Base-by-base conservation (phyloP, 2,888 invertebrate species). In the Macaria notata region DNA sequence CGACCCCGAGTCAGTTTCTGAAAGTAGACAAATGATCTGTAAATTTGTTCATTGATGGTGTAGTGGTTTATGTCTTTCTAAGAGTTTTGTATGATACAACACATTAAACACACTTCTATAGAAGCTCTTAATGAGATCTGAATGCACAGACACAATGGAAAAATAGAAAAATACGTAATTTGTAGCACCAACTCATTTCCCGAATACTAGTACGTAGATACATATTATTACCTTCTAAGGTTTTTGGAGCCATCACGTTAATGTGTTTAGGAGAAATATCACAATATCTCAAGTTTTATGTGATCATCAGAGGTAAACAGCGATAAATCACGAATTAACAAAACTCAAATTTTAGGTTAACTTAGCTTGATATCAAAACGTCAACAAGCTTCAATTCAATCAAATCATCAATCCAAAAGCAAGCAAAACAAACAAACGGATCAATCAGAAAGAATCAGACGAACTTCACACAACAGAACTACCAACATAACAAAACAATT, bases 1-100 rank as follows among this genome's bases (percentile, higher is more conserved):
- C 0, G 91, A 88, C 0, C 91, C 91, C 0, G 91, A 90, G 59
- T 92, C 92, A 39, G 88, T 84, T 48, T 86, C 88, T 90, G 45
- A 76, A 72, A 45, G 55, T 56, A 19, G 19, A 19, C 2, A 19
- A 19, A 19, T 19, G 19, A 19, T 19, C 19, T 19, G 19, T 19
- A 19, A 19, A 19, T 19, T 19, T 19, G 2, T 19, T 19, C 2
- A 19, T 19, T 19, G 19, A 19, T 19, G 19, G 19, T 2, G 19
- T 19, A 4, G 33, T 36, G 7, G 1, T 7, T 36, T 19, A 19
- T 19, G 19, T 19, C 19, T 19, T 19, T 19, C 19, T 19, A 19
- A 19, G 19, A 19, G 2, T 19, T 19, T 19, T 2, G 19, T 19
- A 19, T 2, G 2, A 19, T 19, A 19, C 19, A 19, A 19, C 19